These are phyloP conservation scores for Gadus chalcogrammus DNA, from an alignment of 2,113 vertebrate species.

Conservation along the genomic window DNA sequence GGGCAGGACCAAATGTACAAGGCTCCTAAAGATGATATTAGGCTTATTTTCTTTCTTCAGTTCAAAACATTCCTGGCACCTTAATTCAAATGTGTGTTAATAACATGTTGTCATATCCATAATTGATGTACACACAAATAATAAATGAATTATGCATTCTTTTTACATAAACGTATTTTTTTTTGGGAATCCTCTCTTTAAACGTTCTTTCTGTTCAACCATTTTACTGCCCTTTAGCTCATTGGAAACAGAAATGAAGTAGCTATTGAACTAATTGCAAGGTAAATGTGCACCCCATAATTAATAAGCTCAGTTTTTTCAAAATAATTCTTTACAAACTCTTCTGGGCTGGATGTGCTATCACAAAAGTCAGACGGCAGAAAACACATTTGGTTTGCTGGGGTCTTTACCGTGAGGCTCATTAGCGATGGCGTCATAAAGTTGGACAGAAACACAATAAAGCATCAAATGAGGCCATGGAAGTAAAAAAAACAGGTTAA, in stretches of 20 bases:
- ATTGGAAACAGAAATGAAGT: background rate
- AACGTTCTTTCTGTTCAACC: too few species aligned
- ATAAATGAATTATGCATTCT: too few species aligned
- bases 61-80: too few species aligned
- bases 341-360: conserved; percentile 39
- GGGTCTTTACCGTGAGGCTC: conserved; percentile 41
- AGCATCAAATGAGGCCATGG: conserved; percentile 52
- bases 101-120: too few species aligned
- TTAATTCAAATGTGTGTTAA: too few species aligned
- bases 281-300: conserved; percentile 38
- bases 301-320: conserved; percentile 26
- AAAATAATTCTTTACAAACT: conserved; percentile 38
- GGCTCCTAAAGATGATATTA: too few species aligned
- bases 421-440: conserved; percentile 50
- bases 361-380: conserved; percentile 36
- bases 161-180: background rate
- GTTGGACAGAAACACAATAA: conserved; percentile 42
- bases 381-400: conserved; percentile 40
- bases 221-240: too few species aligned
- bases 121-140: too few species aligned
- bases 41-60: too few species aligned
- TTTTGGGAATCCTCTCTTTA: too few species aligned
- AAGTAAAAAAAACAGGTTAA: conserved; percentile 60
- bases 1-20: too few species aligned
- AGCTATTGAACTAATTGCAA: conserved; percentile 5